Evolutionary conservation across 2,797 vertebrate genomes (phyloP), one percentile per base, ranked within the genome.

Genomic region (Sciurus carolinensis): DNA sequence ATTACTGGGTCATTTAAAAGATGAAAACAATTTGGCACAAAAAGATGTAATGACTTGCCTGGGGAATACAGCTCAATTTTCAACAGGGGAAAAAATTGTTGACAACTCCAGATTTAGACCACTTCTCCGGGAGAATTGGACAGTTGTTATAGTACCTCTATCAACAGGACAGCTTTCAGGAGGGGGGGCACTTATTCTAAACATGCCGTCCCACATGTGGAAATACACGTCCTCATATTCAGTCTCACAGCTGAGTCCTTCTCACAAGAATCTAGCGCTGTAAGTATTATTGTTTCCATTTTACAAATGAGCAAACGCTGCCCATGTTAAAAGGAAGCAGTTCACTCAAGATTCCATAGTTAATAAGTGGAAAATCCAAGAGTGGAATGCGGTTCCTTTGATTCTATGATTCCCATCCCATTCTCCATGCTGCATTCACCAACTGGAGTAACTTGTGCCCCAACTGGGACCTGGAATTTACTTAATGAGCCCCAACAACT

Each of bases 1-100:
- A 98, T 98, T 98, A 97, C 95, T 96, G 96, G 97, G 97, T 98
- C 97, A 97, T 97, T 97, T 97, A 94, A 97, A 97, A 97, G 95
- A 98, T 97, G 95, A 98, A 98, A 97, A 98, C 97, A 97, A 91
- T 97, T 97, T 98, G 97, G 97, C 97, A 97, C 97, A 97, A 96
- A 96, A 92, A 96, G 87, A 97, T 97, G 90, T 98, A 97, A 97
- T 97, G 96, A 95, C 92, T 97, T 94, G 93, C 81, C 85, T 96
- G 90, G 97, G 96, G 96, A 98, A 97, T 95, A 97, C 69, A 96
- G 94, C 97, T 98, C 93, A 92, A 69, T 98, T 98, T 98, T 96
- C 96, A 97, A 52, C 73, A 84, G 50, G 87, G 73, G 85, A 39
- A 24, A 59, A 89, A 94, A 88, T 93, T 90, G 96, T 97, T 94